These are phyloP conservation scores for Alosa sapidissima DNA, from an alignment of 2,797 vertebrate genomes.

Conservation along the genomic window DNA sequence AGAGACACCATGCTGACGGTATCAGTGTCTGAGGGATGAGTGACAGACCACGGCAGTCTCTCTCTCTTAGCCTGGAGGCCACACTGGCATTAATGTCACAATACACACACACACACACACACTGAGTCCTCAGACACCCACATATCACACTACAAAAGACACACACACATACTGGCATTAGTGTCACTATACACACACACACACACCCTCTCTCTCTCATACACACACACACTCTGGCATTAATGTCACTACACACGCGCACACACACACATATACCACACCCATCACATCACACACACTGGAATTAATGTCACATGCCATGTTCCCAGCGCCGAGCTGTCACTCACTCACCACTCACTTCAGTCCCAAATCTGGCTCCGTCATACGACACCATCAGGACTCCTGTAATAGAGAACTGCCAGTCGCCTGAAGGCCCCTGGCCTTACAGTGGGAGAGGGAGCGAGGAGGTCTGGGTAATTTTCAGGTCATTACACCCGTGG, in stretches of 20 bases:
- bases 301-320: constrained; percentile 75
- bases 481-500: neutral
- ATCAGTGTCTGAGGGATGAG: constrained; percentile 27
- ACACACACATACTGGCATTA: neutral
- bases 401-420: constrained; percentile 22
- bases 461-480: neutral
- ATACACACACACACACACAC: constrained; percentile 17
- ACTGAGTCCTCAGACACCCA: neutral
- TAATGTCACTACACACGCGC: constrained; percentile 29
- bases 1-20: constrained; percentile 6
- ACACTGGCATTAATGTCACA: constrained; percentile 71
- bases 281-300: constrained; percentile 41
- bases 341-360: constrained; percentile 59
- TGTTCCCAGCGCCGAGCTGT: constrained; percentile 74
- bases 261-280: constrained; percentile 25
- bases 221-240: neutral
- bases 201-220: constrained; percentile 34
- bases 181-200: neutral
- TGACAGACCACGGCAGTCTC: constrained; percentile 51
- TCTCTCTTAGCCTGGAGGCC: constrained; percentile 47
- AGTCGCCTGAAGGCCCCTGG: neutral
- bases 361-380: constrained; percentile 24
- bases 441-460: neutral
- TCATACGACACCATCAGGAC: constrained; percentile 27
- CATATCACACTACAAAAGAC: neutral